Base-by-base conservation (phyloP, 2,797 vertebrate genomes). In the Apogon talboti region DNA sequence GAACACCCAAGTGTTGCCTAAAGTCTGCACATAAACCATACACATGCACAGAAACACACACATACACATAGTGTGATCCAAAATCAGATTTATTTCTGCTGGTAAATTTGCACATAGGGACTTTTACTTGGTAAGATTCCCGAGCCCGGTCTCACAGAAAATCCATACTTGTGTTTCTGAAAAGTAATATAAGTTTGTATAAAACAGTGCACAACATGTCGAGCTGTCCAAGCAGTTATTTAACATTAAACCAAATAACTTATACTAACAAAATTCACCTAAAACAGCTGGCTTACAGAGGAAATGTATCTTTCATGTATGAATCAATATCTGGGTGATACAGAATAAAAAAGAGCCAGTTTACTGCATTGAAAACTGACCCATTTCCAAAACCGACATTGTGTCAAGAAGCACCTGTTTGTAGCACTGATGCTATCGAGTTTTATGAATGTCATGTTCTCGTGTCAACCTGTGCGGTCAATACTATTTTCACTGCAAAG, bases 1-100 rank as follows among this genome's bases (percentile, higher is more conserved):
- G 71, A 87, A 83, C 76, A 81, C 68, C 82, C 68, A 88, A 90
- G 86, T 84, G 78, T 87, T 87, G 78, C 83, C 79, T 74, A 50
- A 66, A 82, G 66, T 76, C 79, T 81, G 45, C 35, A 66, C 28
- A n/a, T 40, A 50, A 49, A 14, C 50, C 66, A 21, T 24, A 40
- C 28, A 57, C 55, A 43, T 46, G 47, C 41, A 43, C 52, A 42
- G 35, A 30, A 47, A 45, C 45, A 64, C 40, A 50, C 54, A 63
- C 52, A 62, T 37, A 42, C 13, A 19, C 55, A n/a, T 28, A 33
- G 19, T 19, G 24, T 24, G 50, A 60, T 62, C 50, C n/a, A 49
- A 35, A 70, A 55, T 74, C 72, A 30, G 47, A 70, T 80, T 66
- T 58, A 51, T 70, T 73, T 71, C 45, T 18, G 47, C 19, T 63